A percentile compares a stretch with the other conserved stretches of the same genome.
These are phyloP conservation scores for Platyscelio sp. DNA, from an alignment of 2,888 invertebrate genomes.

Conservation along the genomic window DNA sequence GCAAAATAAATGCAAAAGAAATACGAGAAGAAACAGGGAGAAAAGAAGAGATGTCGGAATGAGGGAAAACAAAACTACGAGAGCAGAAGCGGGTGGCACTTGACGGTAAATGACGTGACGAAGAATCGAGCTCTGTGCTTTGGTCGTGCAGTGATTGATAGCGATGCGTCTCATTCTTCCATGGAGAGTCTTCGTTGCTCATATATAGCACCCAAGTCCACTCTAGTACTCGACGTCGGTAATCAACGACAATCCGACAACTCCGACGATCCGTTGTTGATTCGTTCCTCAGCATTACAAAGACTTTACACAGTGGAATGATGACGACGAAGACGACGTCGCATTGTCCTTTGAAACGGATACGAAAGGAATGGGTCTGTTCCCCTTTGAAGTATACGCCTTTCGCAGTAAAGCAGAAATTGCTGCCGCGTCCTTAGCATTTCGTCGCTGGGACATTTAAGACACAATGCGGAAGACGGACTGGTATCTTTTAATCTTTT, in stretches of 20 bases:
- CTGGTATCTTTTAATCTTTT: slow-evolving; percentile 74
- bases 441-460: slow-evolving; percentile 69
- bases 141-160: too few species aligned
- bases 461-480: slow-evolving; percentile 74
- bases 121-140: too few species aligned
- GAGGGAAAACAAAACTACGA: slow-evolving; percentile 13
- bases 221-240: slow-evolving; percentile 68
- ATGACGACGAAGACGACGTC: slow-evolving; percentile 72
- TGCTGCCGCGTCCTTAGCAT: slow-evolving; percentile 72
- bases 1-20: not conserved
- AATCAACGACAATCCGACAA: slow-evolving; percentile 81
- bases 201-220: slow-evolving; percentile 66
- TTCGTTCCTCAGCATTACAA: slow-evolving; percentile 70
- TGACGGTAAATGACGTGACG: slow-evolving; percentile 76
- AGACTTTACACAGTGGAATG: slow-evolving; percentile 59
- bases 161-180: slow-evolving; percentile 73
- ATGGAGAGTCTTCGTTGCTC: slow-evolving; percentile 48
- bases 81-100: slow-evolving; percentile 68
- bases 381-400: slow-evolving; percentile 69
- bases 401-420: slow-evolving; percentile 65
- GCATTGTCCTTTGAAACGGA: slow-evolving; percentile 76
- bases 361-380: slow-evolving; percentile 70
- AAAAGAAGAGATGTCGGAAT: not conserved
- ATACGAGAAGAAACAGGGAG: not conserved
- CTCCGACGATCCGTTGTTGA: slow-evolving; percentile 78